These are phyloP conservation scores for Cataglyphis cursor DNA, from an alignment of 2,888 invertebrate species.

Conservation along the genomic window DNA sequence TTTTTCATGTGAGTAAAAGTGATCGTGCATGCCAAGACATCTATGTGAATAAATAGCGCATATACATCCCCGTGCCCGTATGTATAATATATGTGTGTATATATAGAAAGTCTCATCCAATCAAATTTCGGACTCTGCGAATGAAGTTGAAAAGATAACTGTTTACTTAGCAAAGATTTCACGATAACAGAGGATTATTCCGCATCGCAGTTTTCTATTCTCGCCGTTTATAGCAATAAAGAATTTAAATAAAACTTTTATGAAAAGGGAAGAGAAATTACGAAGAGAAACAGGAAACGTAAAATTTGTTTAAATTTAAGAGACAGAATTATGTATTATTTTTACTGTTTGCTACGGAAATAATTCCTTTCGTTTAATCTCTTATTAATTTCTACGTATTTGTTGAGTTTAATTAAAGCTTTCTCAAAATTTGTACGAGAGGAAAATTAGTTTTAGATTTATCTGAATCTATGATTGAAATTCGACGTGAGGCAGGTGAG, in stretches of 20 bases:
- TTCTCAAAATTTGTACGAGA: not conserved
- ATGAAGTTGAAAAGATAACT: constrained; percentile 18
- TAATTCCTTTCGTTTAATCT: not conserved
- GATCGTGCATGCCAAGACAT: constrained; percentile 86
- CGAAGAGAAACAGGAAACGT: not conserved
- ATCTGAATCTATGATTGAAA: not conserved
- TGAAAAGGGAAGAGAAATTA: not conserved
- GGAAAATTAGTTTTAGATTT: not conserved
- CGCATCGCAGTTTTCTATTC: not conserved
- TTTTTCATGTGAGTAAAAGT: constrained; percentile 79
- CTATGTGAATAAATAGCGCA: constrained; percentile 74
- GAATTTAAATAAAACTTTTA: not conserved
- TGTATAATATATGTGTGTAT: constrained; percentile 65
- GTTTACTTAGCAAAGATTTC: not conserved
- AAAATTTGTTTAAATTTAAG: not conserved
- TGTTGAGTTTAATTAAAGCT: not conserved
- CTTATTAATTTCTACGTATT: not conserved
- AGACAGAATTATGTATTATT: not conserved
- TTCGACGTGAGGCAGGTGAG: constrained; percentile 32
- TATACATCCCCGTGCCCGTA: constrained; percentile 54
- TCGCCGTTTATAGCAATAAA: not conserved
- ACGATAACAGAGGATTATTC: not conserved
- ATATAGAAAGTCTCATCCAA: constrained; percentile 52
- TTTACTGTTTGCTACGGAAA: not conserved
- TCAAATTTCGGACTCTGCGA: not conserved